These are phyloP conservation scores for Adrianichthys oophorus DNA, from an alignment of 2,797 vertebrate species.

Conservation along the genomic window DNA sequence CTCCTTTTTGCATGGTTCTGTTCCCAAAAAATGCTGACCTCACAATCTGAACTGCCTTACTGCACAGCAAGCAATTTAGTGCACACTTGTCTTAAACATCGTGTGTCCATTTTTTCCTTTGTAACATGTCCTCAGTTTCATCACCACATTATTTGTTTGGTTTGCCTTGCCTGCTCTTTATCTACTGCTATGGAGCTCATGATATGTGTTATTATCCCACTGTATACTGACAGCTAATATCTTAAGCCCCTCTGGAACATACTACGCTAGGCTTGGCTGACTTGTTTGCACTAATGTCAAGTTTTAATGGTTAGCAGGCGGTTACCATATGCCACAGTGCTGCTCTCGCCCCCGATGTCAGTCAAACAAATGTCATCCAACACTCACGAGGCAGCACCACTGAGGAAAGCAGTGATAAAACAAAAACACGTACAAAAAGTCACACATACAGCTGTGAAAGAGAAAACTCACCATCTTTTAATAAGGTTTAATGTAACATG, in stretches of 20 bases:
- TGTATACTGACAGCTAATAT: slow-evolving; percentile 75
- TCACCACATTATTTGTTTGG: slow-evolving; percentile 38
- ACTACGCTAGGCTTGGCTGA: slow-evolving; percentile 71
- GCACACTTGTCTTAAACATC: slow-evolving; percentile 10
- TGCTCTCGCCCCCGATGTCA: slow-evolving; percentile 77
- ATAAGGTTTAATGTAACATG: too few species aligned
- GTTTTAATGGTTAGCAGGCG: slow-evolving; percentile 76
- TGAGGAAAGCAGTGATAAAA: slow-evolving; percentile 39
- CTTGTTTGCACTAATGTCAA: slow-evolving; percentile 82
- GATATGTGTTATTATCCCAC: slow-evolving; percentile 73
- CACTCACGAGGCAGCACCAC: slow-evolving; percentile 57
- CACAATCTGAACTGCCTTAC: slow-evolving; percentile 8
- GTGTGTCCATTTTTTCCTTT: slow-evolving; percentile 26
- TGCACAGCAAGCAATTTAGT: slow-evolving; percentile 7
- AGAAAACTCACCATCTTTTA: not conserved
- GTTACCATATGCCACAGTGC: slow-evolving; percentile 78
- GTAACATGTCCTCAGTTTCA: slow-evolving; percentile 43
- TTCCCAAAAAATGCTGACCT: slow-evolving; percentile 11
- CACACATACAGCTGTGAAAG: slow-evolving; percentile 11
- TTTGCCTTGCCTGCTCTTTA: slow-evolving; percentile 35
- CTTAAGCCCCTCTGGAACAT: slow-evolving; percentile 76
- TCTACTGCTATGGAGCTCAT: slow-evolving; percentile 41
- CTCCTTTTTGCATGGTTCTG: slow-evolving; percentile 13
- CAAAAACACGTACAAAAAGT: slow-evolving; percentile 17
- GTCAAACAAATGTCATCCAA: slow-evolving; percentile 74